phyloP scores from a whole-genome alignment of 1,140 invertebrate genomes.

The Eubasilissa regina region DNA sequence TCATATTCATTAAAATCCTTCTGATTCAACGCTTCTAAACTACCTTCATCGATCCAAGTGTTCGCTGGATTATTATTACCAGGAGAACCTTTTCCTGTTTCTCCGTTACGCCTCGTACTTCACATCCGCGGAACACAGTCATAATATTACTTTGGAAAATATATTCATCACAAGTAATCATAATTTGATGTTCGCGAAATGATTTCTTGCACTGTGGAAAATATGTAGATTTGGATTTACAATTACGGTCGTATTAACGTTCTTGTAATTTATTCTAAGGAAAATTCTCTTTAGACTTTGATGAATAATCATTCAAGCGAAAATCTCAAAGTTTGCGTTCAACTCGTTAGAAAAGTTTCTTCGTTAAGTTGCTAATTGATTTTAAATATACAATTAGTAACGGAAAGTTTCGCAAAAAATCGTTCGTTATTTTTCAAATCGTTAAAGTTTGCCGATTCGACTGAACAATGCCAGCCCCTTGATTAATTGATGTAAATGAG shows the following conservation, averaged over 20 bases:
- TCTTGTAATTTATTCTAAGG: not conserved
- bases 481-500: conserved; percentile 5
- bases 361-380: conserved; percentile 17
- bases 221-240: conserved; percentile 19
- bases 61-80: no score
- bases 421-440: not conserved
- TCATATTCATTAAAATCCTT: no score
- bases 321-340: conserved; percentile 14
- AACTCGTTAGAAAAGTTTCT: conserved; percentile 28
- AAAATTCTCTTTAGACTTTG: conserved; percentile 7
- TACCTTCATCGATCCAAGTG: no score
- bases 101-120: no score
- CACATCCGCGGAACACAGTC: no score
- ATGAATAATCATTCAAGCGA: conserved; percentile 23
- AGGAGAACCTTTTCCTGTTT: no score
- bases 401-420: conserved; percentile 6
- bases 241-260: not conserved
- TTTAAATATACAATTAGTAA: conserved; percentile 23
- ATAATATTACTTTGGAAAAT: no score
- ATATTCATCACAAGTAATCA: no score
- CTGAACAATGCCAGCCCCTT: conserved; percentile 5
- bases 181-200: no score
- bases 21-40: no score
- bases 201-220: not conserved
- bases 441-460: not conserved